phyloP scores from a whole-genome alignment of 1,140 invertebrate species.

The Drosophila equinoxialis region DNA sequence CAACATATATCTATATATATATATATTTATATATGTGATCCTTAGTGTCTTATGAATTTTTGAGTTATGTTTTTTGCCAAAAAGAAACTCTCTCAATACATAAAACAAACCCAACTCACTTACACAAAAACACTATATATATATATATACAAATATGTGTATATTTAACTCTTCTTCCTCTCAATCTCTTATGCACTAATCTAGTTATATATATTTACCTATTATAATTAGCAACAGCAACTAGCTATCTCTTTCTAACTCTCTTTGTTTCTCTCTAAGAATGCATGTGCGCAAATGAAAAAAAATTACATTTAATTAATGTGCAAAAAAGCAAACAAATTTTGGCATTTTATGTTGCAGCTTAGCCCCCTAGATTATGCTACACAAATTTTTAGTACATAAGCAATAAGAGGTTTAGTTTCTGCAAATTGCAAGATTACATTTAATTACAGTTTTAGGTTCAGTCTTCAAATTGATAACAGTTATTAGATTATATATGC shows the following conservation, averaged over 20 bases:
- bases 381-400: background rate
- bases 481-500: slow-evolving; percentile 34
- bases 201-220: background rate
- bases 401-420: background rate
- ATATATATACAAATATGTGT: slow-evolving; percentile 1
- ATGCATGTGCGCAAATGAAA: background rate
- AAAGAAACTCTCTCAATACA: slow-evolving; percentile 50
- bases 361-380: slow-evolving; percentile 20
- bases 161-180: background rate
- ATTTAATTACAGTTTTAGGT: background rate
- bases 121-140: slow-evolving; percentile 30
- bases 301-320: slow-evolving; percentile 44
- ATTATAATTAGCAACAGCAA: slow-evolving; percentile 11
- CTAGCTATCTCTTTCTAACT: slow-evolving; percentile 1
- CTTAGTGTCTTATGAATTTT: slow-evolving; percentile 15
- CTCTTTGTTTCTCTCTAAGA: background rate
- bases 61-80: slow-evolving; percentile 42
- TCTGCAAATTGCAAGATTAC: background rate
- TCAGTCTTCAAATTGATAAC: slow-evolving; percentile 24
- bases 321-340: slow-evolving; percentile 57
- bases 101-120: slow-evolving; percentile 29
- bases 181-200: slow-evolving; percentile 24
- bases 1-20: background rate
- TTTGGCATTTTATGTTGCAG: slow-evolving; percentile 68
- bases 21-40: background rate